These are phyloP conservation scores for Caenorhabditis imperialis DNA, from an alignment of 2,888 invertebrate genomes.

Conservation along the genomic window DNA sequence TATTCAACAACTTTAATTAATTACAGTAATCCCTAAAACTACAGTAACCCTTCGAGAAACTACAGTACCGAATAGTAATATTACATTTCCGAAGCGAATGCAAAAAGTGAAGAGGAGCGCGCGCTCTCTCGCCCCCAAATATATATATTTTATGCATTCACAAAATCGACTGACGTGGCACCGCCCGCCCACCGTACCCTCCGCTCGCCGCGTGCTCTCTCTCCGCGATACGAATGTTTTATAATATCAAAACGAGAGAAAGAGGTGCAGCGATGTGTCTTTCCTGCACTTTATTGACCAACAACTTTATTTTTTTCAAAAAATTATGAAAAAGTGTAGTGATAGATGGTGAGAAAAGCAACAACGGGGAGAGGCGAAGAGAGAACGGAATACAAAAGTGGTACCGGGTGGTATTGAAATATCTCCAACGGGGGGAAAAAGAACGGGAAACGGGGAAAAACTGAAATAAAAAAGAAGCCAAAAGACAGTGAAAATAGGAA, in stretches of 20 bases:
- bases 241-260: constrained; percentile 19
- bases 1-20: too few species aligned
- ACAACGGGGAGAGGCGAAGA: constrained; percentile 21
- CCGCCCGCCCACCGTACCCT: constrained; percentile 30
- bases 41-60: too few species aligned
- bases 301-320: constrained; percentile 31
- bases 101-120: too few species aligned
- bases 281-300: constrained; percentile 38
- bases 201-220: constrained; percentile 24
- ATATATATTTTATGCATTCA: too few species aligned
- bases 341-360: constrained; percentile 20
- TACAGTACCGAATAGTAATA: too few species aligned
- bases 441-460: constrained; percentile 29
- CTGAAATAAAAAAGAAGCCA: constrained; percentile 30
- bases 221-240: constrained; percentile 48
- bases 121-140: too few species aligned
- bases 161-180: constrained; percentile 37
- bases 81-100: too few species aligned
- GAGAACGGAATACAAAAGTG: too few species aligned
- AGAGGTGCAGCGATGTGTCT: constrained; percentile 1
- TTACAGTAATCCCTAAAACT: too few species aligned
- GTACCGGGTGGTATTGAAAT: too few species aligned
- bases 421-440: constrained; percentile 3
- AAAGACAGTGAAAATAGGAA: constrained; percentile 12
- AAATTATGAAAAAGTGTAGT: constrained; percentile 5